phyloP scores from a whole-genome alignment of 2,113 vertebrate genomes.

The Myrmecobius fasciatus region DNA sequence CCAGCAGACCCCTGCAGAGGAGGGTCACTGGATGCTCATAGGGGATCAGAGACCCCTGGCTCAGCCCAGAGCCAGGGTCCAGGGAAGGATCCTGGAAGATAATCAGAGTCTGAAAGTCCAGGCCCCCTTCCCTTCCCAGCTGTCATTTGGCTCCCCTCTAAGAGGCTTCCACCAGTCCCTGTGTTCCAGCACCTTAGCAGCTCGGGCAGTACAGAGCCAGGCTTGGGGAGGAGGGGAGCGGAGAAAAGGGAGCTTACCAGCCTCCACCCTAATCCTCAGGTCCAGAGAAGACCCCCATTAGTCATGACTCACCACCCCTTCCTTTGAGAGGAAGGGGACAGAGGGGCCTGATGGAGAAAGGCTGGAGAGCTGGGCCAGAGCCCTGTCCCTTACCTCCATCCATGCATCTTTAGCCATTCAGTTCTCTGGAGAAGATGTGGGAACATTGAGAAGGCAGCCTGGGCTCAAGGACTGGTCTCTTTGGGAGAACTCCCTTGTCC shows the following conservation, averaged over 20 bases:
- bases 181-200: fast-evolving
- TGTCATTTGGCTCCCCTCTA: neutral
- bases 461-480: too few species aligned
- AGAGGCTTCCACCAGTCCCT: neutral
- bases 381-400: too few species aligned
- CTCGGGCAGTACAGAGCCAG: neutral
- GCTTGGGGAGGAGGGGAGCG: neutral
- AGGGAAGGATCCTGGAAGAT: neutral
- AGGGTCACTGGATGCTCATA: neutral
- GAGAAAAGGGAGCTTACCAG: neutral
- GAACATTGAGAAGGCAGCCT: too few species aligned
- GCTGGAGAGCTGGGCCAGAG: too few species aligned
- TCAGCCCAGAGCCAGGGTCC: neutral
- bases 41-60: fast-evolving
- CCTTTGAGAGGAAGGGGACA: too few species aligned
- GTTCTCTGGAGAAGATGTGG: too few species aligned
- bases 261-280: too few species aligned
- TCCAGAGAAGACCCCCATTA: neutral
- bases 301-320: too few species aligned
- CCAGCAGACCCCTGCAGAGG: neutral
- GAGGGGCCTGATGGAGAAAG: too few species aligned
- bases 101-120: neutral
- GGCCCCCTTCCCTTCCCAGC: neutral
- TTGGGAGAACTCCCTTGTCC: too few species aligned
- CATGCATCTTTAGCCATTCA: too few species aligned